Evolutionary conservation across 2,888 invertebrate species (phyloP).

Genomic region (Drosophila cyrtoloma): DNA sequence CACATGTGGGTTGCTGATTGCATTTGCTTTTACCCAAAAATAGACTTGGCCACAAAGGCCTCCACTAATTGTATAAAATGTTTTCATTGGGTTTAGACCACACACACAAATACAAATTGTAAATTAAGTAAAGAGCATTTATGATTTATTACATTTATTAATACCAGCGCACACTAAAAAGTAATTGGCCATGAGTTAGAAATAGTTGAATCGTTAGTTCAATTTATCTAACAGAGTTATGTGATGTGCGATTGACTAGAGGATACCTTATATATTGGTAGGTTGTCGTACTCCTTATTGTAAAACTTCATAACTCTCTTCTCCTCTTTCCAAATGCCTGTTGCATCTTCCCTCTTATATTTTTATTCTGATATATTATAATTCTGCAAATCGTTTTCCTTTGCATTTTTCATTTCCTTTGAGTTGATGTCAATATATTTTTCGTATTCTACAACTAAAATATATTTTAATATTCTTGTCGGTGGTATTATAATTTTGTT

Average conservation of each 20-base stretch:
- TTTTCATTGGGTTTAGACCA: slow-evolving; percentile 44
- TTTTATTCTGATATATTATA: neutral
- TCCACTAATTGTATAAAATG: slow-evolving; percentile 31
- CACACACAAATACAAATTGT: slow-evolving; percentile 31
- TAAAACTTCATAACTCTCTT: neutral
- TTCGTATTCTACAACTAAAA: neutral
- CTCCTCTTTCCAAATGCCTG: neutral
- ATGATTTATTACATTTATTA: slow-evolving; percentile 40
- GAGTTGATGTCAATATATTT: neutral
- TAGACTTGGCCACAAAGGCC: slow-evolving; percentile 15
- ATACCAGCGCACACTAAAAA: slow-evolving; percentile 1
- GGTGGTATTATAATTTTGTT: neutral
- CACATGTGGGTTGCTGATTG: slow-evolving; percentile 38
- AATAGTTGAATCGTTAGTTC: neutral
- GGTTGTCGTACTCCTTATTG: neutral
- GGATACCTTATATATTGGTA: neutral
- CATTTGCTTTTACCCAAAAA: slow-evolving; percentile 22
- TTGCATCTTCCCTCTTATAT: neutral
- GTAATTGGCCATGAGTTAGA: slow-evolving; percentile 10
- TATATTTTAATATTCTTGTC: neutral
- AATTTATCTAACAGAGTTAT: neutral
- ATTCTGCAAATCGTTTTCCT: neutral
- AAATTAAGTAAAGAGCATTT: slow-evolving; percentile 41
- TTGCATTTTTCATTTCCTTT: neutral
- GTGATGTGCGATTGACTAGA: neutral